These are phyloP conservation scores for Anoplophora glabripennis DNA, from an alignment of 1,140 invertebrate species.

Conservation along the genomic window DNA sequence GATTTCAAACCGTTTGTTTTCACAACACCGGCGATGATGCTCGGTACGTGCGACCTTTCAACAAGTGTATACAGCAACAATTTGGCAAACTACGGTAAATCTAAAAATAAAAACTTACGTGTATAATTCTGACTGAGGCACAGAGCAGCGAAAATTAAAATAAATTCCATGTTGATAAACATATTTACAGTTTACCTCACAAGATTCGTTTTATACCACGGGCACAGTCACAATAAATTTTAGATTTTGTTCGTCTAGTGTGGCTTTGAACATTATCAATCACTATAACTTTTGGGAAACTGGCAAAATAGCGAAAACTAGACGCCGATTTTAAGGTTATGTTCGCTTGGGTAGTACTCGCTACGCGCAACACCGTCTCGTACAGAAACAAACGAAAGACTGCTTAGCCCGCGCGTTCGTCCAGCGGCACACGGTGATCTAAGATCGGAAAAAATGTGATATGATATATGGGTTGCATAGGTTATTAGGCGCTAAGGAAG, in stretches of 20 bases:
- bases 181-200: slow-evolving; percentile 5
- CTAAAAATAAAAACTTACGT: slow-evolving; percentile 22
- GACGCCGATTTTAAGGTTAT: slow-evolving; percentile 13
- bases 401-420: slow-evolving; percentile 4
- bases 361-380: slow-evolving; percentile 13
- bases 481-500: slow-evolving; percentile 9
- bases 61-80: not conserved
- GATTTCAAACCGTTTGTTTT: too few species aligned
- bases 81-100: slow-evolving; percentile 6
- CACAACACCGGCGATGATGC: too few species aligned
- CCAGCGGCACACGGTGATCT: not conserved
- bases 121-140: slow-evolving; percentile 10
- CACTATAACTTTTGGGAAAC: not conserved
- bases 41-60: too few species aligned
- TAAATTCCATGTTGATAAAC: slow-evolving; percentile 1
- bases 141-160: slow-evolving; percentile 5
- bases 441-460: slow-evolving; percentile 9
- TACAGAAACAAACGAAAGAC: slow-evolving; percentile 6
- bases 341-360: not conserved
- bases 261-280: slow-evolving; percentile 2
- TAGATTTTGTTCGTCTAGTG: not conserved
- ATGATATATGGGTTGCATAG: slow-evolving; percentile 19
- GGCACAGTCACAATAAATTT: slow-evolving; percentile 5
- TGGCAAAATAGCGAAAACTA: slow-evolving; percentile 1
- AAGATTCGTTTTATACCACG: slow-evolving; percentile 1